Evolutionary conservation across 2,797 vertebrate genomes (phyloP).

Genomic region (Bradypodion ventrale): DNA sequence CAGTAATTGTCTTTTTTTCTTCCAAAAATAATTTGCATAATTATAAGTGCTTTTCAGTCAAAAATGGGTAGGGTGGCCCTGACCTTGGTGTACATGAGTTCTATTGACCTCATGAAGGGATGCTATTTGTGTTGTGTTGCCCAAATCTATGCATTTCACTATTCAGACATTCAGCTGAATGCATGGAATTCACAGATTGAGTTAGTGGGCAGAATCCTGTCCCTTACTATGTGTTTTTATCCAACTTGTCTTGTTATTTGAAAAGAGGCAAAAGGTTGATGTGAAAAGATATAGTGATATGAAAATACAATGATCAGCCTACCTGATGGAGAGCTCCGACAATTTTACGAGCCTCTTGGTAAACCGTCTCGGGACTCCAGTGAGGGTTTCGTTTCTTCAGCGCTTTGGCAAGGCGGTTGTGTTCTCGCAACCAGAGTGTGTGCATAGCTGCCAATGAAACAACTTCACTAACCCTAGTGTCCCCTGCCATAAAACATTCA

Average conservation of each 20-base stretch:
- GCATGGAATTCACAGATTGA: no score
- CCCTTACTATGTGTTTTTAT: no score
- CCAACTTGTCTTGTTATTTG: not conserved
- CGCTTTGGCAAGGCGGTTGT: conserved; percentile 86
- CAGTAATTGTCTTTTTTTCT: no score
- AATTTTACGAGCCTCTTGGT: conserved; percentile 92
- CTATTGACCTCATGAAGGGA: not conserved
- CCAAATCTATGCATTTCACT: not conserved
- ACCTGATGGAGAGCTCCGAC: conserved; percentile 95
- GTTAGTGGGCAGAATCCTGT: no score
- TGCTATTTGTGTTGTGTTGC: not conserved
- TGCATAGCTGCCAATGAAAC: conserved; percentile 83
- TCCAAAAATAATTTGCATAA: not conserved
- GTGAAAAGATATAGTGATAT: not conserved
- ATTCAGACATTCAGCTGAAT: not conserved
- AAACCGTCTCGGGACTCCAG: conserved; percentile 84
- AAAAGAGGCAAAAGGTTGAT: not conserved
- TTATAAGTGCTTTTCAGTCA: not conserved
- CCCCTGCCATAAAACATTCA: conserved; percentile 90
- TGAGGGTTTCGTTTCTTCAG: conserved; percentile 83
- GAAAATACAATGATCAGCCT: not conserved
- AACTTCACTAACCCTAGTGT: conserved; percentile 87
- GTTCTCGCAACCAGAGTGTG: conserved; percentile 91
- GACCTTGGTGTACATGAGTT: not conserved
- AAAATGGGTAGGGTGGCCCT: not conserved